Conservation (phyloP, 2,113 vertebrate species). For the Microtus montanus region DNA sequence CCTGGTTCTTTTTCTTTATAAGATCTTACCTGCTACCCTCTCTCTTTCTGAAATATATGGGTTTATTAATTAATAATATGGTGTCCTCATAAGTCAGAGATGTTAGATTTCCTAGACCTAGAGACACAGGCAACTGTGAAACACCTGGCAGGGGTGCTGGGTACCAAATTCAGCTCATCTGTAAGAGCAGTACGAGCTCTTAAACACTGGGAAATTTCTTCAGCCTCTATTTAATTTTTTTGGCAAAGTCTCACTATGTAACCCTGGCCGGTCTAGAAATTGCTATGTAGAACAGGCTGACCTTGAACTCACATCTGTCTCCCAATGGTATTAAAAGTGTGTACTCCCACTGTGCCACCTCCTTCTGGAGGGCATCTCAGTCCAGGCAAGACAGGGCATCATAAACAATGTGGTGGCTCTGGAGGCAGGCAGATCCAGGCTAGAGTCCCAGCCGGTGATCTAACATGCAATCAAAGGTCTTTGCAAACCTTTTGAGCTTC, state of each 20-base stretch:
- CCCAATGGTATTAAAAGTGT: not conserved
- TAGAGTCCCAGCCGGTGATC: not conserved
- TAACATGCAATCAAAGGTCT: not conserved
- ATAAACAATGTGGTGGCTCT: not conserved
- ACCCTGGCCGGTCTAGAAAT: not conserved
- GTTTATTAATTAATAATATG: not conserved
- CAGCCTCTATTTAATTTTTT: not conserved
- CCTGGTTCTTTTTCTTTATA: not conserved
- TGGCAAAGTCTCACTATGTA: not conserved
- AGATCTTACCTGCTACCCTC: not conserved
- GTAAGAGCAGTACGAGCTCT: not conserved
- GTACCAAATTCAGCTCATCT: not conserved
- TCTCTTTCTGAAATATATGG: not conserved
- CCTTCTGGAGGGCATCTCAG: not conserved
- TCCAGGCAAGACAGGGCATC: not conserved
- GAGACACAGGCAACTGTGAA: not conserved
- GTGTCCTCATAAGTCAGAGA: not conserved
- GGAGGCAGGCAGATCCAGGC: not conserved
- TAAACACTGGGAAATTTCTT: not conserved
- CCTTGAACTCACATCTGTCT: not conserved
- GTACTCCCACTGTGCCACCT: not conserved
- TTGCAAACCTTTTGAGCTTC: not conserved
- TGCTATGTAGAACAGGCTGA: not conserved
- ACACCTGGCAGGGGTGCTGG: not conserved
- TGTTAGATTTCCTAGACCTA: not conserved